These are phyloP conservation scores for Alectoris magna DNA, from an alignment of 2,797 vertebrate genomes.

Conservation along the genomic window DNA sequence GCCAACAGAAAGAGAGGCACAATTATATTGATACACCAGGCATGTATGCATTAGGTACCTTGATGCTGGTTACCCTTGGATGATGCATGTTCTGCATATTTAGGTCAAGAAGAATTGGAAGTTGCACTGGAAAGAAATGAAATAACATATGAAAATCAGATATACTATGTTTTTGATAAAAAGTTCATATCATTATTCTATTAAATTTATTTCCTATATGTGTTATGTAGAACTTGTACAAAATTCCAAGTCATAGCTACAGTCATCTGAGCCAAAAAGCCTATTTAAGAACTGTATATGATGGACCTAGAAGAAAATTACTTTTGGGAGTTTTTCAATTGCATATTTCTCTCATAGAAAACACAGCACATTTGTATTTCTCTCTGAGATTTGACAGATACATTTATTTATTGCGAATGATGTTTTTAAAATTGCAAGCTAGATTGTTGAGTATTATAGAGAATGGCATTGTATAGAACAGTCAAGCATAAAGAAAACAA, in stretches of 20 bases:
- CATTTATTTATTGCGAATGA: slow-evolving; percentile 73
- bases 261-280: slow-evolving; percentile 23
- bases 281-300: slow-evolving; percentile 43
- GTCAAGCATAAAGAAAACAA: slow-evolving; percentile 69
- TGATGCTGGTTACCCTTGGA: neutral
- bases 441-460: slow-evolving; percentile 66
- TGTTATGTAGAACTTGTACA: neutral
- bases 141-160: neutral
- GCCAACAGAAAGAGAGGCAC: neutral
- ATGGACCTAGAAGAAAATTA: slow-evolving; percentile 63
- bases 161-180: neutral
- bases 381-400: slow-evolving; percentile 65
- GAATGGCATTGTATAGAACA: slow-evolving; percentile 32
- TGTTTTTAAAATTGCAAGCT: slow-evolving; percentile 74
- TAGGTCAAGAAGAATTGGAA: neutral
- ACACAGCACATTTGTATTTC: slow-evolving; percentile 53
- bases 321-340: slow-evolving; percentile 55
- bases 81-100: neutral
- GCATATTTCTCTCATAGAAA: slow-evolving; percentile 51
- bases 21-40: neutral
- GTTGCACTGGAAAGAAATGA: slow-evolving; percentile 8
- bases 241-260: slow-evolving; percentile 24
- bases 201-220: neutral
- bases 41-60: neutral
- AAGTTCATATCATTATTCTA: neutral